Evolutionary conservation across 2,888 invertebrate genomes (phyloP).

Genomic region (Amphiduros pacificus): DNA sequence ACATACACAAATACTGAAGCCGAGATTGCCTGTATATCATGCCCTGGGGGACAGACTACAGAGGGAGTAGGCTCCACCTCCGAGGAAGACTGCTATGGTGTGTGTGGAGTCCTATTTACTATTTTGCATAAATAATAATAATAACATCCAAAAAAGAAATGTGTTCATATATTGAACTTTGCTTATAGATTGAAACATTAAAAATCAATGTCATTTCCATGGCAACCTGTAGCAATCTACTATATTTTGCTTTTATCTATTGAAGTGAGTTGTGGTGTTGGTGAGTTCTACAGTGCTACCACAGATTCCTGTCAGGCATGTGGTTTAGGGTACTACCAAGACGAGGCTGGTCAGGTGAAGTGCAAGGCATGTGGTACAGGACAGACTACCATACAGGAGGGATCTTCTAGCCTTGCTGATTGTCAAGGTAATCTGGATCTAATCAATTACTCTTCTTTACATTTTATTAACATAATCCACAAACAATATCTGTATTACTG

Average conservation of each 20-base stretch:
- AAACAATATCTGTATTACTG: too few species aligned
- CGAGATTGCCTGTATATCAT: slow-evolving; percentile 33
- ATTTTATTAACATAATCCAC: too few species aligned
- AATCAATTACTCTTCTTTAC: too few species aligned
- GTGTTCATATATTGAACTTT: too few species aligned
- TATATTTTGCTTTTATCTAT: too few species aligned
- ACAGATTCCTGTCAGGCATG: slow-evolving; percentile 32
- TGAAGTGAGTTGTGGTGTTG: slow-evolving; percentile 28
- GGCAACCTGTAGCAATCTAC: too few species aligned
- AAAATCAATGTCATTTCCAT: too few species aligned
- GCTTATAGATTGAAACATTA: too few species aligned
- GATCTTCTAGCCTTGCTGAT: slow-evolving; percentile 24
- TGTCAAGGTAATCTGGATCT: too few species aligned
- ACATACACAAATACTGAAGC: slow-evolving; percentile 36
- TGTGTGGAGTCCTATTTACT: too few species aligned
- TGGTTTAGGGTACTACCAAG: slow-evolving; percentile 38
- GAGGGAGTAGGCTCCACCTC: slow-evolving; percentile 26
- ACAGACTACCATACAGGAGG: slow-evolving; percentile 30
- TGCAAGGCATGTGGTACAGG: slow-evolving; percentile 39
- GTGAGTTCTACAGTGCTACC: slow-evolving; percentile 29
- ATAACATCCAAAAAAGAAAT: too few species aligned
- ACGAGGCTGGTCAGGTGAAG: slow-evolving; percentile 26
- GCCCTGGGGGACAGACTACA: slow-evolving; percentile 39
- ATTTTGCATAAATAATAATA: too few species aligned
- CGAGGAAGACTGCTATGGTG: slow-evolving; percentile 27